Percentiles rank a stretch among this genome's conserved stretches.
Evolutionary conservation across 35 echinoderm and acorn worm genomes (phyloP).

Genomic region (Holothuria glaberrima): DNA sequence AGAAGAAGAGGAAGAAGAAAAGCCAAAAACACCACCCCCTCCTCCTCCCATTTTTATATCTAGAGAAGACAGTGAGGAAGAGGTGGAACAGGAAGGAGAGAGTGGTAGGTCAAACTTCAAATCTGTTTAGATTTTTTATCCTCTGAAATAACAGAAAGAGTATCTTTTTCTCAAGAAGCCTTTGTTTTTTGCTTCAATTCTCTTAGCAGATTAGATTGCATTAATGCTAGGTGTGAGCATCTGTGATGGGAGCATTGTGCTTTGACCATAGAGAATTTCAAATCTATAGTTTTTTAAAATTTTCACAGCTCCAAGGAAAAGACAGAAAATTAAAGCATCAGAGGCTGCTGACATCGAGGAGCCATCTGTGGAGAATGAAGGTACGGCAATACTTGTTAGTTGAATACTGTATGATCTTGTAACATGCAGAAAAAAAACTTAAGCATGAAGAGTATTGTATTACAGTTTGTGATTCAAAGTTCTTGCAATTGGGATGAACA

Average conservation of each 20-base stretch:
- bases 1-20: constrained; percentile 13
- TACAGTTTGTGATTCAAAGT: neutral
- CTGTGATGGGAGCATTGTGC: too few relatives aligned
- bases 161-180: neutral
- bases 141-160: neutral
- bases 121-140: neutral
- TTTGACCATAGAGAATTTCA: too few relatives aligned
- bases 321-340: neutral
- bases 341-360: constrained; percentile 27
- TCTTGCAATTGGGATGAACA: neutral
- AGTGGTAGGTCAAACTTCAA: neutral
- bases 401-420: neutral
- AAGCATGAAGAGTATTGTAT: too few relatives aligned
- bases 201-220: too few relatives aligned
- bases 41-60: constrained; percentile 70
- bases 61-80: constrained; percentile 56
- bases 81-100: neutral
- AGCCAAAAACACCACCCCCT: constrained; percentile 5
- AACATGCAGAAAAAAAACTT: too few relatives aligned
- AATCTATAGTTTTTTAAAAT: too few relatives aligned
- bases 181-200: neutral
- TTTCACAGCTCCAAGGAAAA: constrained; percentile 35
- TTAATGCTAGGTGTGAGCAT: too few relatives aligned
- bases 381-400: neutral
- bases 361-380: constrained; percentile 15